A percentile compares a stretch with the other conserved stretches of the same genome.
These are phyloP conservation scores for Bombus picipes DNA, from an alignment of 1,140 invertebrate genomes.

Conservation along the genomic window DNA sequence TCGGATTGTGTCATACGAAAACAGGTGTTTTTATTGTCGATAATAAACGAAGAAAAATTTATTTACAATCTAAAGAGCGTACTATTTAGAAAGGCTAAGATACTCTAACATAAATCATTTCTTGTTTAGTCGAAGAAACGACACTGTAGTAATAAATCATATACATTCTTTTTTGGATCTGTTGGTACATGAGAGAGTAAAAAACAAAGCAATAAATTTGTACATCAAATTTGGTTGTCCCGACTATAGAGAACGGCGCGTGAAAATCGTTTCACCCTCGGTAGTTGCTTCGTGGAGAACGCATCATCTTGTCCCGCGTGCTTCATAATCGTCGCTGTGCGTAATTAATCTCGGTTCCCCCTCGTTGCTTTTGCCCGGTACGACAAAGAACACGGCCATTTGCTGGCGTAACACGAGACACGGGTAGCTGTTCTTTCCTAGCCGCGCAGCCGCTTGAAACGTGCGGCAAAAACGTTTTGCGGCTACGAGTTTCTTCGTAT, in stretches of 20 bases:
- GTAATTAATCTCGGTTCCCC: not conserved
- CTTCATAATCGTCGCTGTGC: not conserved
- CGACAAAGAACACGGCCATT: not conserved
- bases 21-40: too few species aligned
- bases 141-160: not conserved
- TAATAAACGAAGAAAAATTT: too few species aligned
- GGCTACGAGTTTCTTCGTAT: not conserved
- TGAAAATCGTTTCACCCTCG: not conserved
- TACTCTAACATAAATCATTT: not conserved
- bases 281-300: not conserved
- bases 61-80: too few species aligned
- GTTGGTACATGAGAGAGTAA: not conserved
- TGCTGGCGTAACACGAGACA: not conserved
- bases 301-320: not conserved
- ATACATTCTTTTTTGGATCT: too few species aligned
- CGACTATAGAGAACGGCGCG: not conserved
- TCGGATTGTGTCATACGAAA: too few species aligned
- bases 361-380: not conserved
- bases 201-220: not conserved
- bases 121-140: not conserved
- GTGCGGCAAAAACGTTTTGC: not conserved
- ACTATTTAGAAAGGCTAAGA: too few species aligned
- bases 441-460: not conserved
- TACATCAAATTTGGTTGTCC: not conserved
- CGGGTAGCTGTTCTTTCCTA: not conserved